phyloP scores from a whole-genome alignment of 1,140 invertebrate genomes.

The Drosophila rhopaloa region DNA sequence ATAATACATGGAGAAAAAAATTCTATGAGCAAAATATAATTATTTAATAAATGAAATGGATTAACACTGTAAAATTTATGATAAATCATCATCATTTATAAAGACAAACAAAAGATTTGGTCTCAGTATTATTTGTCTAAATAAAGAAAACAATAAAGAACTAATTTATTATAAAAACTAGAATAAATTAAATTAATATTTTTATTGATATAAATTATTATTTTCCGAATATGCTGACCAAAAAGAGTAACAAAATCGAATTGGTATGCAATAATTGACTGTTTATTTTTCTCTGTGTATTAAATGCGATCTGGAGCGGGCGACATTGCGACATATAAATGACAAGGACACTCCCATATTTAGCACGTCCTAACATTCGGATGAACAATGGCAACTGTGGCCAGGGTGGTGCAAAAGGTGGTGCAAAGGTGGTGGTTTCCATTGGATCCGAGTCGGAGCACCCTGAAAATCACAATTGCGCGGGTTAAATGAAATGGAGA shows the following conservation, averaged over 20 bases:
- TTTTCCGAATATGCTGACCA: too few species aligned
- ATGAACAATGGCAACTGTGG: conserved; percentile 73
- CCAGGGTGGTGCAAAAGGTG: conserved; percentile 45
- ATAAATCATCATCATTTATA: too few species aligned
- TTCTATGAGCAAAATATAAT: too few species aligned
- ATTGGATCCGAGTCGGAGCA: conserved; percentile 29
- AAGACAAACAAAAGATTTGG: too few species aligned
- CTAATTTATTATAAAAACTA: too few species aligned
- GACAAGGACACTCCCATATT: conserved; percentile 84
- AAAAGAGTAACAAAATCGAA: too few species aligned
- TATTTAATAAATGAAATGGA: too few species aligned
- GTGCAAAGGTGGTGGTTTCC: conserved; percentile 35
- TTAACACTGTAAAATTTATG: too few species aligned
- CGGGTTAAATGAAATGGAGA: conserved; percentile 83
- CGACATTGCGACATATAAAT: conserved; percentile 82
- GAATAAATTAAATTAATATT: too few species aligned
- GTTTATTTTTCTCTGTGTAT: neutral
- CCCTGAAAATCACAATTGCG: conserved; percentile 66
- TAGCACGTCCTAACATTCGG: conserved; percentile 73
- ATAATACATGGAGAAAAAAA: conserved; percentile 23
- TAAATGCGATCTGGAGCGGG: conserved; percentile 43
- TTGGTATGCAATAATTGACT: neutral
- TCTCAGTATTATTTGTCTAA: too few species aligned
- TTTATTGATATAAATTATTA: too few species aligned
- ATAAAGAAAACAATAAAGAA: too few species aligned